These are phyloP conservation scores for Brienomyrus brachyistius DNA, from an alignment of 2,113 vertebrate species.

Conservation along the genomic window DNA sequence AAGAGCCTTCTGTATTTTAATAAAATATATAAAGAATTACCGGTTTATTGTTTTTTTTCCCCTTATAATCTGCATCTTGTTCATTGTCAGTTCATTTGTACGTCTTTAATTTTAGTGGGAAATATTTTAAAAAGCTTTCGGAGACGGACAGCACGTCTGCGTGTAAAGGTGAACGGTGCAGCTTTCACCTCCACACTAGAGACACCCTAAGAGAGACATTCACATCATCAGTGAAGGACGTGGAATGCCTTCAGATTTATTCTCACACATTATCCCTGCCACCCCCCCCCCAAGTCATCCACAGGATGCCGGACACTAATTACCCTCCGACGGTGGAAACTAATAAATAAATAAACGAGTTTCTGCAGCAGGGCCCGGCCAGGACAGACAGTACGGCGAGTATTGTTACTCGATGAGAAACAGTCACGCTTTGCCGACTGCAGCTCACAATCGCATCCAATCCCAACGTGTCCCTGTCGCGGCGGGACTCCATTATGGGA, in stretches of 20 bases:
- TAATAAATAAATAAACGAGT: background rate
- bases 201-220: background rate
- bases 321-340: background rate
- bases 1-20: background rate
- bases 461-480: background rate
- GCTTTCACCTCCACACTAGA: background rate
- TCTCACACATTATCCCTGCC: background rate
- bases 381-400: background rate
- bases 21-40: background rate
- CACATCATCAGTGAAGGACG: background rate
- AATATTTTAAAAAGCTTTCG: background rate
- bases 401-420: background rate
- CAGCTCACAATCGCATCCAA: no score
- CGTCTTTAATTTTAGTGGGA: background rate
- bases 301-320: background rate
- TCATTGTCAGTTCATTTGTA: background rate
- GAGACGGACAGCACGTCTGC: background rate
- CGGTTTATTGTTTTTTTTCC: background rate
- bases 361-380: background rate
- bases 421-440: background rate
- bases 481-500: background rate
- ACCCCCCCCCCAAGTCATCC: background rate
- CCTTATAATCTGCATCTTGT: background rate
- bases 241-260: background rate
- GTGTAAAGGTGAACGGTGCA: background rate